Conservation (phyloP, 92 coral and sea anemone genomes). For the Chrysogorgia sp. region DNA sequence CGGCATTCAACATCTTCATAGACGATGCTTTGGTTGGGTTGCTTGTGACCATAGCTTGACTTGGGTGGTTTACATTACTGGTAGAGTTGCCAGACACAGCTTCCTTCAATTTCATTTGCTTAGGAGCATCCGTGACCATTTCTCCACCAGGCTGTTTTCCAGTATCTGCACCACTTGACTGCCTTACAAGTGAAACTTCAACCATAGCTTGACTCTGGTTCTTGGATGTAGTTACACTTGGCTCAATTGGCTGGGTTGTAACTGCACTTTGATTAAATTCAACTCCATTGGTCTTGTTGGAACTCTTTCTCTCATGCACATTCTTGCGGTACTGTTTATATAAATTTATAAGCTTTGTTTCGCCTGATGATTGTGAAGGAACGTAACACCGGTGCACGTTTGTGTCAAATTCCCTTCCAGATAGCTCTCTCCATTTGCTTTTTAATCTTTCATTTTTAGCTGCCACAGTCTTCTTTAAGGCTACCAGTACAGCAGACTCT, state of each 20-base stretch:
- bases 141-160: neutral
- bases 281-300: no score
- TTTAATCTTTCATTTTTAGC: slow-evolving; percentile 1
- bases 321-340: slow-evolving; percentile 16
- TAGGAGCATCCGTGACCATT: neutral
- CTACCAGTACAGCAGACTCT: neutral
- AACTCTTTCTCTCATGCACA: neutral
- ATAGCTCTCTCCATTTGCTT: slow-evolving; percentile 21
- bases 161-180: no score
- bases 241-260: no score
- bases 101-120: neutral
- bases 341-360: slow-evolving; percentile 22
- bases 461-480: neutral
- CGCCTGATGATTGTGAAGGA: neutral
- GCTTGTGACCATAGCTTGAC: neutral
- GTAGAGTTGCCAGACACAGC: neutral
- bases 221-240: no score
- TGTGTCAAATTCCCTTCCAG: slow-evolving; percentile 20
- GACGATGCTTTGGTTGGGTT: neutral
- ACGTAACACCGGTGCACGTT: neutral
- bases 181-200: no score
- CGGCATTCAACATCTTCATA: no score
- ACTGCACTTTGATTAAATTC: no score
- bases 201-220: no score
- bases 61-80: neutral